phyloP scores from a whole-genome alignment of 2,888 invertebrate genomes.

The Phlogophora meticulosa region DNA sequence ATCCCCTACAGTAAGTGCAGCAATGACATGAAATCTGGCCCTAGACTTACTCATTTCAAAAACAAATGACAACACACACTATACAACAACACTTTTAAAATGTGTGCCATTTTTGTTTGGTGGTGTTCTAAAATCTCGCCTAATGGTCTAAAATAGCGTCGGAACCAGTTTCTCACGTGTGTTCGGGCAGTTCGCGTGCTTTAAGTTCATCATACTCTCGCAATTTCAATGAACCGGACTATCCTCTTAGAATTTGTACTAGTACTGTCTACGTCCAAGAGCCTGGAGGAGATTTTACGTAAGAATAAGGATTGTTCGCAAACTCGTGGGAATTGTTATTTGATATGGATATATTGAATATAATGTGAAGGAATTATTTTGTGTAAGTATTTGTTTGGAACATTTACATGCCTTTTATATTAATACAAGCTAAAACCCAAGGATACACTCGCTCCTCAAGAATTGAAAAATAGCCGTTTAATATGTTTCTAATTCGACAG shows the following conservation, averaged over 20 bases:
- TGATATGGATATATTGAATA: neutral
- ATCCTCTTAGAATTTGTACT: constrained; percentile 32
- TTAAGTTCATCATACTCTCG: constrained; percentile 82
- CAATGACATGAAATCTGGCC: neutral
- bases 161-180: constrained; percentile 79
- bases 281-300: neutral
- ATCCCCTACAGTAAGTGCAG: too few relatives aligned
- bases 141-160: constrained; percentile 72
- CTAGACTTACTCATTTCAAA: neutral
- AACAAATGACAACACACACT: constrained; percentile 1
- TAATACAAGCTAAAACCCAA: too few relatives aligned
- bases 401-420: neutral
- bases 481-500: too few relatives aligned
- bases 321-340: neutral
- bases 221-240: constrained; percentile 81
- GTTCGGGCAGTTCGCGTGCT: constrained; percentile 75
- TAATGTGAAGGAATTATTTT: neutral
- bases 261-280: constrained; percentile 13
- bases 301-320: neutral
- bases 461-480: too few relatives aligned
- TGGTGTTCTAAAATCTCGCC: constrained; percentile 52
- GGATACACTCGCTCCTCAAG: too few relatives aligned
- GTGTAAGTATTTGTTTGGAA: neutral
- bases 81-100: too few relatives aligned
- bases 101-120: constrained; percentile 49